Evolutionary conservation across 1,140 invertebrate genomes (phyloP).

Genomic region (Zophobas atratus): DNA sequence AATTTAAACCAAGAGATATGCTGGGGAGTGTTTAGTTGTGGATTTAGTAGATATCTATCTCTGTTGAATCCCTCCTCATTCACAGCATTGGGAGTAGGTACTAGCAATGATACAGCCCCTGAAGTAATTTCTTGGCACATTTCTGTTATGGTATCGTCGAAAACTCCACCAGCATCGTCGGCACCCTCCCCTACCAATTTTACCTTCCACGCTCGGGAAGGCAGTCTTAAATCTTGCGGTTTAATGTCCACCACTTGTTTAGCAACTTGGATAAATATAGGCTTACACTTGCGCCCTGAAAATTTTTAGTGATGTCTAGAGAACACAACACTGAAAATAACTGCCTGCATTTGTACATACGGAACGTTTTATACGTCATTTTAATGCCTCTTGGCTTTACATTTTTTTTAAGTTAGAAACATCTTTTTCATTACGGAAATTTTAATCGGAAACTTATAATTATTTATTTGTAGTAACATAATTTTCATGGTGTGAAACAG

Average conservation of each 20-base stretch:
- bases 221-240: slow-evolving; percentile 74
- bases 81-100: slow-evolving; percentile 73
- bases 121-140: slow-evolving; percentile 76
- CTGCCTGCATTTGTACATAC: too few species aligned
- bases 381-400: too few species aligned
- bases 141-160: slow-evolving; percentile 82
- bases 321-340: slow-evolving; percentile 5
- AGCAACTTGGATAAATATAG: slow-evolving; percentile 78
- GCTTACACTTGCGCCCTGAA: slow-evolving; percentile 69
- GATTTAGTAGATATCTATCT: slow-evolving; percentile 77
- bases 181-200: slow-evolving; percentile 79
- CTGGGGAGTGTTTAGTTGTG: slow-evolving; percentile 71
- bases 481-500: too few species aligned
- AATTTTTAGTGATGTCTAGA: slow-evolving; percentile 12
- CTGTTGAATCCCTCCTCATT: slow-evolving; percentile 76
- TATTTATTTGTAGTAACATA: too few species aligned
- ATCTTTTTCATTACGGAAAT: too few species aligned
- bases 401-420: too few species aligned
- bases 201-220: slow-evolving; percentile 79
- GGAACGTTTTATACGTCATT: too few species aligned
- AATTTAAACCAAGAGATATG: slow-evolving; percentile 75
- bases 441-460: too few species aligned
- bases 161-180: slow-evolving; percentile 81
- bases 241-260: slow-evolving; percentile 77
- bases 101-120: slow-evolving; percentile 70